Conservation (phyloP, 2,888 invertebrate genomes). For the Phyllotreta striolata region DNA sequence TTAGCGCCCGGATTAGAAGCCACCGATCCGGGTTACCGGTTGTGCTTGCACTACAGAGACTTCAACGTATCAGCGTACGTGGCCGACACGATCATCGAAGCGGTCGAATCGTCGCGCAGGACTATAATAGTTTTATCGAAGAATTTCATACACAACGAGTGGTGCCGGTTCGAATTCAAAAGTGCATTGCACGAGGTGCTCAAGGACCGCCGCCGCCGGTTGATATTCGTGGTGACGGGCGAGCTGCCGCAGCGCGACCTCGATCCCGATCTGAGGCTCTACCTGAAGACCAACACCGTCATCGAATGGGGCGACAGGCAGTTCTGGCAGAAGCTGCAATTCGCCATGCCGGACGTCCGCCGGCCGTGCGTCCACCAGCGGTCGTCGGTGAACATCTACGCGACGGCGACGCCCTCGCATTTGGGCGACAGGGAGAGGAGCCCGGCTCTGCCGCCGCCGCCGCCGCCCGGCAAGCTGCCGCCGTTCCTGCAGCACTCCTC, state of each 20-base stretch:
- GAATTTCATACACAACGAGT: constrained; percentile 94
- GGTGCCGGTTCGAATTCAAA: constrained; percentile 95
- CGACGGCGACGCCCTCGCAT: constrained; percentile 64
- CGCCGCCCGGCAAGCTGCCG: constrained; percentile 70
- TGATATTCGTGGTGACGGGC: constrained; percentile 90
- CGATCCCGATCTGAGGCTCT: constrained; percentile 88
- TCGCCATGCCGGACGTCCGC: constrained; percentile 85
- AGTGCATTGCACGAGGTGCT: constrained; percentile 90
- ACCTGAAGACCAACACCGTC: constrained; percentile 89
- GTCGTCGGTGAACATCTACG: constrained; percentile 77
- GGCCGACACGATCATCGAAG: constrained; percentile 91
- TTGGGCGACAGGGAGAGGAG: constrained; percentile 67
- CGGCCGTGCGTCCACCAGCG: constrained; percentile 70
- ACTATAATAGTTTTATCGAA: constrained; percentile 90
- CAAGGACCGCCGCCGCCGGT: constrained; percentile 83
- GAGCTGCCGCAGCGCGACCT: constrained; percentile 89
- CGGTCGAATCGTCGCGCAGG: constrained; percentile 88
- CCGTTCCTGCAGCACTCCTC: constrained; percentile 63
- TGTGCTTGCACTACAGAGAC: constrained; percentile 92
- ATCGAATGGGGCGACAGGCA: constrained; percentile 94
- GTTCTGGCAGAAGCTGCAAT: constrained; percentile 96
- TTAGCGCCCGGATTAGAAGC: constrained; percentile 87
- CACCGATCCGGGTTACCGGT: constrained; percentile 80
- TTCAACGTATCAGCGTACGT: constrained; percentile 89
- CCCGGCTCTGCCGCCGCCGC: constrained; percentile 67